phyloP scores from a whole-genome alignment of 1,140 invertebrate species.

The Drosophila trapezifrons region DNA sequence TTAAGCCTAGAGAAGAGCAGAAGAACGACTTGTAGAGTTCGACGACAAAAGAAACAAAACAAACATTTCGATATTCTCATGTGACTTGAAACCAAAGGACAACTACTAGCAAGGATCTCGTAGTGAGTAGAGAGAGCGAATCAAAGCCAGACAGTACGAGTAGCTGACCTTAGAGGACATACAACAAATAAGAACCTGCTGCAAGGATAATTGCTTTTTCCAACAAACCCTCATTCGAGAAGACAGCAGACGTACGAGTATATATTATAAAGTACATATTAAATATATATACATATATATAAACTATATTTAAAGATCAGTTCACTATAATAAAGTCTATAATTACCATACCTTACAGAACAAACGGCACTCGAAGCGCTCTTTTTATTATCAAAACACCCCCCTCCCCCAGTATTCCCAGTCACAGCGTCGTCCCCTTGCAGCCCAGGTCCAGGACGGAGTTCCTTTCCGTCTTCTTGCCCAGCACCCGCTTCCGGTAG shows the following conservation, averaged over 20 bases:
- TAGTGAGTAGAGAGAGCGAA: constrained; percentile 68
- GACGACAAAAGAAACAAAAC: constrained; percentile 7
- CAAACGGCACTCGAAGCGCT: constrained; percentile 17
- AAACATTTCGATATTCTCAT: constrained; percentile 65
- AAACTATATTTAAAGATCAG: constrained; percentile 79
- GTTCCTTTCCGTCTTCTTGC: constrained; percentile 13
- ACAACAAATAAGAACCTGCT: constrained; percentile 31
- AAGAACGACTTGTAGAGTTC: constrained; percentile 36
- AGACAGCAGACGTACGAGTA: constrained; percentile 54
- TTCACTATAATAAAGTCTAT: constrained; percentile 83
- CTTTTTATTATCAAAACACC: constrained; percentile 3
- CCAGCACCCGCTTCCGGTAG: constrained; percentile 67
- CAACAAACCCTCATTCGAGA: constrained; percentile 37
- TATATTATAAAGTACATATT: constrained; percentile 72
- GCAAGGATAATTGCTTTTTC: constrained; percentile 63
- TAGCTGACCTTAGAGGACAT: constrained; percentile 56
- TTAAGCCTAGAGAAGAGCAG: constrained; percentile 16
- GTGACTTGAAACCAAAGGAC: constrained; percentile 63
- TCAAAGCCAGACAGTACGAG: constrained; percentile 57
- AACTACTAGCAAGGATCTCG: constrained; percentile 68
- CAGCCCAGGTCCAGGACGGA: constrained; percentile 35
- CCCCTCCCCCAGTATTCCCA: constrained; percentile 20
- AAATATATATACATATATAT: constrained; percentile 66
- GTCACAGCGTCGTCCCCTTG: constrained; percentile 65
- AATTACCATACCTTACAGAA: constrained; percentile 76